These are phyloP conservation scores for Andrena camellia DNA, from an alignment of 2,888 invertebrate genomes.

Conservation along the genomic window DNA sequence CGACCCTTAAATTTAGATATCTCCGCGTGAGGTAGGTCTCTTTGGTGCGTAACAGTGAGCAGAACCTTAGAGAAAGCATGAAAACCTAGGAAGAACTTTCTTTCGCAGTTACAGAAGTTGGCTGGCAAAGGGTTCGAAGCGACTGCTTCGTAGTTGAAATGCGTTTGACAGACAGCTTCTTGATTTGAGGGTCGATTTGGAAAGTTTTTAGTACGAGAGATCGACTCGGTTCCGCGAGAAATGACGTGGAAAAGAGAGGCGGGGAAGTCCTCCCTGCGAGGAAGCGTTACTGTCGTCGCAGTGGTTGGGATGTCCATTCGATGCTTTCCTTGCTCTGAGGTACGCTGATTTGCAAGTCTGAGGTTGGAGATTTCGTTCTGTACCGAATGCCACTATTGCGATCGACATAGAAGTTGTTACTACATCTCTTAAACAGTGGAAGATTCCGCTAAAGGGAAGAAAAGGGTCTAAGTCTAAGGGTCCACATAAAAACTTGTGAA, in stretches of 20 bases:
- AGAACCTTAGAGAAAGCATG: background rate
- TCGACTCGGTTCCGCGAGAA: background rate
- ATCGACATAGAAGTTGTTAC: no score
- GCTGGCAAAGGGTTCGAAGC: background rate
- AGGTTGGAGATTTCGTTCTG: no score
- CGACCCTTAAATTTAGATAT: slow-evolving; percentile 1
- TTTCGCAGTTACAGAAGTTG: background rate
- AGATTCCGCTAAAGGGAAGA: background rate
- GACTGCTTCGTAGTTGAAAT: background rate
- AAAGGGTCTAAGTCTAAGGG: background rate
- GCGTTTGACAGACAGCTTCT: background rate
- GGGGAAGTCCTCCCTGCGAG: slow-evolving; percentile 1
- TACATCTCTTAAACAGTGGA: background rate
- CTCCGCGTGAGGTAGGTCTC: background rate
- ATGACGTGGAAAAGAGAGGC: background rate
- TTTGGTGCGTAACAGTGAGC: background rate
- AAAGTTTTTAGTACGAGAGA: background rate
- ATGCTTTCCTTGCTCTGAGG: slow-evolving; percentile 3
- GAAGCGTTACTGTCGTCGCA: background rate
- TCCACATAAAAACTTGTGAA: background rate
- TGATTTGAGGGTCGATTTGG: slow-evolving; percentile 8
- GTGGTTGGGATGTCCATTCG: background rate
- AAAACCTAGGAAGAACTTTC: background rate
- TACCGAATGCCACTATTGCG: no score
- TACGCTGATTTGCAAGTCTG: background rate